Percentiles rank a stretch among this genome's conserved stretches.
These are phyloP conservation scores for Carettochelys insculpta DNA, from an alignment of 2,113 vertebrate species.

Conservation along the genomic window DNA sequence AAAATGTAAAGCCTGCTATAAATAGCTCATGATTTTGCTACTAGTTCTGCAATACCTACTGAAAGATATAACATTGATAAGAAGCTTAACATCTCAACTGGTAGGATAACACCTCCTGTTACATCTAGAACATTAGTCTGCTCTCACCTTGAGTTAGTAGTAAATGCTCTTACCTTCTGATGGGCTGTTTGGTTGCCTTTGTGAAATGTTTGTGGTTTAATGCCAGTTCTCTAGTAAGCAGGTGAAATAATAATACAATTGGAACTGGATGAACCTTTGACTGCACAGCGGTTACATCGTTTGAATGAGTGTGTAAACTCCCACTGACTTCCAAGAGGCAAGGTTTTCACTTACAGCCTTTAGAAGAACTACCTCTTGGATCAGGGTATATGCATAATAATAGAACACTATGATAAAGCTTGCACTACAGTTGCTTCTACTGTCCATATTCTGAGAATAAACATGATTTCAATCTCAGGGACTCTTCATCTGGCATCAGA, in stretches of 20 bases:
- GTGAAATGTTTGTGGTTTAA: not conserved
- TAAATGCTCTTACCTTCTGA: not conserved
- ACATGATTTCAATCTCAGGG: not conserved
- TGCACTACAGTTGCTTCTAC: not conserved
- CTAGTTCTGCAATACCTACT: not conserved
- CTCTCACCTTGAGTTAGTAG: not conserved
- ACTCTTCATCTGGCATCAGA: not conserved
- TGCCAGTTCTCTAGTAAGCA: not conserved
- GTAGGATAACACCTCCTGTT: not conserved
- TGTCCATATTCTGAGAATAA: not conserved
- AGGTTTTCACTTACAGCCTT: not conserved
- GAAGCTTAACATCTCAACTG: not conserved
- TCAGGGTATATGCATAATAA: not conserved
- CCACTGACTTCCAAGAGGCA: not conserved
- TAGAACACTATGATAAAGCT: not conserved
- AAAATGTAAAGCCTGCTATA: not conserved
- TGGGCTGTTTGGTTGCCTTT: not conserved
- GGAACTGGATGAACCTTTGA: not conserved
- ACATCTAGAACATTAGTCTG: not conserved
- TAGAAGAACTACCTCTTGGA: not conserved
- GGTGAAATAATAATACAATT: not conserved
- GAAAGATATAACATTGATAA: not conserved
- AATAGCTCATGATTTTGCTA: not conserved
- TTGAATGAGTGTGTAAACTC: accelerated
- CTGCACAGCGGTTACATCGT: not conserved